phyloP scores from a whole-genome alignment of 2,888 invertebrate species.

The Arge pagana region DNA sequence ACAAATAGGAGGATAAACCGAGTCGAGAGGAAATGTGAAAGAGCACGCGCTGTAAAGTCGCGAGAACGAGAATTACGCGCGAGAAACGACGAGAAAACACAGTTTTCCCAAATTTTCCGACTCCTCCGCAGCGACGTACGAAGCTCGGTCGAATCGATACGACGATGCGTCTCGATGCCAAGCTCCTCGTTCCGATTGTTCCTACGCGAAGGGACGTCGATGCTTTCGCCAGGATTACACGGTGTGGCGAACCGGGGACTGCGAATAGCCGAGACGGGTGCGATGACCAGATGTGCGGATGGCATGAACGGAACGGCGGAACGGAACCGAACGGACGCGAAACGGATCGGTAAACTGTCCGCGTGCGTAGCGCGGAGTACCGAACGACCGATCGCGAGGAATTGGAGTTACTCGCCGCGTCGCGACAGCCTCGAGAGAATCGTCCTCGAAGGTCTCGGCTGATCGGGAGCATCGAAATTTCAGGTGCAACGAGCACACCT shows the following conservation, averaged over 20 bases:
- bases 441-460: too few species aligned
- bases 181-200: conserved; percentile 16
- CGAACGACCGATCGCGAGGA: too few species aligned
- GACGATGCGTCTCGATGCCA: neutral
- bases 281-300: conserved; percentile 47
- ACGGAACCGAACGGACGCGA: conserved; percentile 9
- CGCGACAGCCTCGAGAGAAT: too few species aligned
- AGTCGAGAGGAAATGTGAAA: too few species aligned
- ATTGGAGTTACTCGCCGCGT: too few species aligned
- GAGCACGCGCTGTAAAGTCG: too few species aligned
- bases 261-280: conserved; percentile 43
- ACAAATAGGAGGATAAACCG: too few species aligned
- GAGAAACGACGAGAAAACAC: neutral
- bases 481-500: too few species aligned
- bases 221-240: neutral
- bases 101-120: too few species aligned
- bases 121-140: neutral
- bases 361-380: too few species aligned
- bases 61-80: neutral
- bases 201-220: conserved; percentile 2
- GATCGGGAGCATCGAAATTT: too few species aligned
- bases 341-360: too few species aligned
- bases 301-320: conserved; percentile 27
- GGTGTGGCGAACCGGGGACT: conserved; percentile 28
- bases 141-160: conserved; percentile 4